A percentile compares a stretch with the other conserved stretches of the same genome.
These are phyloP conservation scores for Scartelaos histophorus DNA, from an alignment of 2,113 vertebrate species.

Conservation along the genomic window DNA sequence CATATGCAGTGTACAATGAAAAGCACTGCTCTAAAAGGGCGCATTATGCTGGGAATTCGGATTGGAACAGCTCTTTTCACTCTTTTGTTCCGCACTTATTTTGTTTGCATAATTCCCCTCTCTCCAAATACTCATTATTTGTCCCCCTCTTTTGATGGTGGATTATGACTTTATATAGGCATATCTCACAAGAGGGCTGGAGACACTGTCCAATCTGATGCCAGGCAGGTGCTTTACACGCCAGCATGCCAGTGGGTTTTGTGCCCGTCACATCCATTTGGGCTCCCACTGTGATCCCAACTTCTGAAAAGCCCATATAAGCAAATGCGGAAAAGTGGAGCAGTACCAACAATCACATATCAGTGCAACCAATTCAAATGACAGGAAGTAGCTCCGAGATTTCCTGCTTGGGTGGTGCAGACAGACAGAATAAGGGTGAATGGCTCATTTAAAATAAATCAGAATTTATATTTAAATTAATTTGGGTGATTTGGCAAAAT, in stretches of 20 bases:
- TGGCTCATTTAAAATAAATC: neutral
- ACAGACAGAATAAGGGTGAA: neutral
- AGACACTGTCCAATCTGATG: neutral
- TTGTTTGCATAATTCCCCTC: slow-evolving; percentile 38
- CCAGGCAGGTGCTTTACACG: neutral
- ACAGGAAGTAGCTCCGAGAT: slow-evolving; percentile 17
- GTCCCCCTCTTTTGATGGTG: slow-evolving; percentile 23
- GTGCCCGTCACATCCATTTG: slow-evolving; percentile 28
- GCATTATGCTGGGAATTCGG: slow-evolving; percentile 32
- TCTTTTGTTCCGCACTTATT: slow-evolving; percentile 51
- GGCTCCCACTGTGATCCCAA: slow-evolving; percentile 7
- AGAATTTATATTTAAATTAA: neutral
- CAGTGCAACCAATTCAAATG: slow-evolving; percentile 29
- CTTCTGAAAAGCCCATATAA: slow-evolving; percentile 17
- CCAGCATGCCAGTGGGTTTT: neutral
- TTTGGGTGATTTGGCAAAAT: too few relatives aligned
- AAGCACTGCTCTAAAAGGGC: slow-evolving; percentile 42
- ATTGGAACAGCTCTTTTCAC: slow-evolving; percentile 39
- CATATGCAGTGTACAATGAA: slow-evolving; percentile 28
- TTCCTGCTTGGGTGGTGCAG: slow-evolving; percentile 1
- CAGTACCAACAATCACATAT: neutral
- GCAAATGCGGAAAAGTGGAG: slow-evolving; percentile 6
- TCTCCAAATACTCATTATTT: slow-evolving; percentile 39
- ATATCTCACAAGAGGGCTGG: slow-evolving; percentile 8
- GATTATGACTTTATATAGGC: slow-evolving; percentile 20